Percentiles rank a stretch among this genome's conserved stretches.
Evolutionary conservation across 1,140 invertebrate species (phyloP).

Genomic region (Nephila pilipes): DNA sequence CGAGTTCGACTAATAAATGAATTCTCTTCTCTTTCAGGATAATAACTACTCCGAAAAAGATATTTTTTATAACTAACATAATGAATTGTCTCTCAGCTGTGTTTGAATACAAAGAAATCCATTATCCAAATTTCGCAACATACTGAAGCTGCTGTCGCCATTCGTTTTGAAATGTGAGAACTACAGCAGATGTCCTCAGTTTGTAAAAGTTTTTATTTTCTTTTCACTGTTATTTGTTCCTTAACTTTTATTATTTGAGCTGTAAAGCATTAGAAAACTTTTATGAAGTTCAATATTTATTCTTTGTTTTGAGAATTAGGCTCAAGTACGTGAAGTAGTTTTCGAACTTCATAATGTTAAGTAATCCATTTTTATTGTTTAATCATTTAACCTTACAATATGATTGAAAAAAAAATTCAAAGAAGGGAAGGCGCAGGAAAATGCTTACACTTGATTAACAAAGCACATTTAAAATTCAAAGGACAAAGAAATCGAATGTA

Average conservation of each 20-base stretch:
- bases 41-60: not conserved
- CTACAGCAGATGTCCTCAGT: not conserved
- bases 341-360: not conserved
- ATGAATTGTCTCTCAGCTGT: not conserved
- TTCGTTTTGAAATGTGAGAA: not conserved
- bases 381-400: not conserved
- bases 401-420: too few relatives aligned
- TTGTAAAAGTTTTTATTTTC: not conserved
- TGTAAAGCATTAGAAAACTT: not conserved
- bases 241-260: not conserved
- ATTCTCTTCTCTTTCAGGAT: not conserved
- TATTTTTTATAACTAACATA: not conserved
- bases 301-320: not conserved
- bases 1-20: not conserved
- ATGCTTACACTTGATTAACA: too few relatives aligned
- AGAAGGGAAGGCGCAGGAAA: too few relatives aligned
- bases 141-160: not conserved
- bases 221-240: not conserved
- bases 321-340: not conserved
- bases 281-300: slow-evolving; percentile 30
- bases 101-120: not conserved
- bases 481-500: too few relatives aligned
- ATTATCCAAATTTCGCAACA: not conserved
- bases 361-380: slow-evolving; percentile 1
- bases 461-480: too few relatives aligned